A percentile compares a stretch with the other conserved stretches of the same genome.
These are phyloP conservation scores for Spisula subtruncata DNA, from an alignment of 2,888 invertebrate genomes.

Conservation along the genomic window DNA sequence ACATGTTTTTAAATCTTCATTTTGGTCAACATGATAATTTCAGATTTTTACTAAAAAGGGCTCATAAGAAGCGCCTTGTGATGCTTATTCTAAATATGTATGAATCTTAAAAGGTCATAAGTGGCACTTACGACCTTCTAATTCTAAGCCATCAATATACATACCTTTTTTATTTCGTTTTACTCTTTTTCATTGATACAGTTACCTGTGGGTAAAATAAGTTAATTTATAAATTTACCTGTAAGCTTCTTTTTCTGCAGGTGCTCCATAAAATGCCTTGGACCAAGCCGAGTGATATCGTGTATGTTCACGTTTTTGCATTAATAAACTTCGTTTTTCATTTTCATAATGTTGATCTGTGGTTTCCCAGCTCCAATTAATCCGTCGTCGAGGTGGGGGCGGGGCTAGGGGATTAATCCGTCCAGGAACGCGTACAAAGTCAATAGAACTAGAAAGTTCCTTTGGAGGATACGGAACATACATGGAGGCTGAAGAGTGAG, in stretches of 20 bases:
- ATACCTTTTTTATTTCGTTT: no score
- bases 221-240: constrained; percentile 78
- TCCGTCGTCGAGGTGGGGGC: constrained; percentile 81
- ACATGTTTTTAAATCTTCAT: no score
- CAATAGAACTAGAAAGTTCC: constrained; percentile 81
- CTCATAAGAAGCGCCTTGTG: no score
- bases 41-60: no score
- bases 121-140: no score
- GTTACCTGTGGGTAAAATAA: no score
- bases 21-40: no score
- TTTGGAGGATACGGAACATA: constrained; percentile 83
- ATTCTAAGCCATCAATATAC: no score
- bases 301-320: constrained; percentile 86
- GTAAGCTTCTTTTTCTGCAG: constrained; percentile 85
- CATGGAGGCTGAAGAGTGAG: constrained; percentile 72
- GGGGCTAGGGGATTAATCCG: constrained; percentile 85
- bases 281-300: constrained; percentile 87
- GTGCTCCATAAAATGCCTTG: constrained; percentile 86
- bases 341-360: constrained; percentile 85
- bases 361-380: constrained; percentile 85
- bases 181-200: no score
- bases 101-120: no score
- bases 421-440: constrained; percentile 78
- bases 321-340: constrained; percentile 82
- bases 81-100: no score